Conservation (phyloP, 2,888 invertebrate genomes). For the Steinernema hermaphroditum region DNA sequence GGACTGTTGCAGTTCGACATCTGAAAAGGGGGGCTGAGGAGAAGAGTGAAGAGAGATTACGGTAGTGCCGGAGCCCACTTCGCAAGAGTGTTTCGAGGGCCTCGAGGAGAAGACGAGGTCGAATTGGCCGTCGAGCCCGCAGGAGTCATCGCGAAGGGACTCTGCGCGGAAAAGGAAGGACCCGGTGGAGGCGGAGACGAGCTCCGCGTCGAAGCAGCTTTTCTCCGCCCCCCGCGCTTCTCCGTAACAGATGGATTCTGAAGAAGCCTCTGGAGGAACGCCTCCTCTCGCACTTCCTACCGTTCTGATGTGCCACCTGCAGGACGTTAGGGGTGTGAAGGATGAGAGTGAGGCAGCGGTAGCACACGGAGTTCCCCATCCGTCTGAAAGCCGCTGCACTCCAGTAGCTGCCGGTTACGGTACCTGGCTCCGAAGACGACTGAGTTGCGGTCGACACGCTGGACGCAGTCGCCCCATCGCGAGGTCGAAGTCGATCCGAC, state of each 20-base stretch:
- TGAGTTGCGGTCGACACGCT: constrained; percentile 44
- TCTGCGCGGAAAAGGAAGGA: constrained; percentile 48
- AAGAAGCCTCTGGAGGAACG: too few species aligned
- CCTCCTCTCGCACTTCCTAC: too few species aligned
- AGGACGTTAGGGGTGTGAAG: constrained; percentile 49
- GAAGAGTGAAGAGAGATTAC: constrained; percentile 32
- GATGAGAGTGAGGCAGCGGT: constrained; percentile 54
- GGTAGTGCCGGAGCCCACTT: constrained; percentile 43
- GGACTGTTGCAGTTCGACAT: constrained; percentile 48
- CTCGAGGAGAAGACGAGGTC: constrained; percentile 48
- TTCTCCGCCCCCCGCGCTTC: constrained; percentile 46
- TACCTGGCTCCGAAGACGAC: constrained; percentile 55
- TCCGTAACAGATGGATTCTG: constrained; percentile 54
- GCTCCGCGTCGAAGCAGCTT: constrained; percentile 50
- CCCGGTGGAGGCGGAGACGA: constrained; percentile 49
- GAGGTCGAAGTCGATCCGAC: constrained; percentile 49
- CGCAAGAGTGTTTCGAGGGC: constrained; percentile 45
- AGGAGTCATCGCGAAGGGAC: constrained; percentile 43
- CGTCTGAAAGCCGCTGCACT: constrained; percentile 44
- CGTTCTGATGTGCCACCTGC: constrained; percentile 55
- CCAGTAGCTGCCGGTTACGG: background rate
- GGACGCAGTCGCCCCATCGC: constrained; percentile 56
- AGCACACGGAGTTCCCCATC: constrained; percentile 54
- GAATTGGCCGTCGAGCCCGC: constrained; percentile 51
- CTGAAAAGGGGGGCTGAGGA: constrained; percentile 37